These are phyloP conservation scores for Haliclystus octoradiatus DNA, from an alignment of 30 jellyfish, hydroid and myxozoan genomes.

Conservation along the genomic window DNA sequence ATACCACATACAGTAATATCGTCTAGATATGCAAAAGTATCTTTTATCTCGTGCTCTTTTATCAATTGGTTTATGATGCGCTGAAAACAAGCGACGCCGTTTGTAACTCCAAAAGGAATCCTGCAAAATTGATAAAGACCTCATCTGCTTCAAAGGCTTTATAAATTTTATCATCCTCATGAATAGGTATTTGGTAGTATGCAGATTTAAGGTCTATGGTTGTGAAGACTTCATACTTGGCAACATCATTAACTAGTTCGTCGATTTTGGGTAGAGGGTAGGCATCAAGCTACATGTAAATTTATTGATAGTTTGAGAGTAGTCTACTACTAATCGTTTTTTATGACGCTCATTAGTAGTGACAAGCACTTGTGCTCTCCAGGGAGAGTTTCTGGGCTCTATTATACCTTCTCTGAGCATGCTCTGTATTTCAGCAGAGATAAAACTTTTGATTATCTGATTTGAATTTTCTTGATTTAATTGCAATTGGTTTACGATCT, in stretches of 20 bases:
- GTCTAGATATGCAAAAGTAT: no score
- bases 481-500: no score
- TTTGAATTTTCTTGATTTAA: no score
- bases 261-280: conserved; percentile 32
- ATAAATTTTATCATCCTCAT: conserved; percentile 6
- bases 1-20: no score
- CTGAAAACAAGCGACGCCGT: conserved; percentile 25
- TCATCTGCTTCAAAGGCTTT: no score
- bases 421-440: conserved; percentile 15
- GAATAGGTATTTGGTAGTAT: conserved; percentile 40
- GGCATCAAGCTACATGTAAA: conserved; percentile 46
- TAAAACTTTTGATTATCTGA: no score
- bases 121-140: conserved; percentile 17
- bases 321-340: no score
- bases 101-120: no score
- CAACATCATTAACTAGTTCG: no score
- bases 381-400: conserved; percentile 61
- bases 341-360: no score
- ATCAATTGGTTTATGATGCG: conserved; percentile 5
- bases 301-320: no score
- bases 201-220: conserved; percentile 35
- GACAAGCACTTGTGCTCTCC: no score
- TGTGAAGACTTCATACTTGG: conserved; percentile 11
- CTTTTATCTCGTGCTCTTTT: not conserved
- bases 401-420: conserved; percentile 47